phyloP scores from a whole-genome alignment of 2,113 vertebrate genomes.

The Cyanocitta stelleri region DNA sequence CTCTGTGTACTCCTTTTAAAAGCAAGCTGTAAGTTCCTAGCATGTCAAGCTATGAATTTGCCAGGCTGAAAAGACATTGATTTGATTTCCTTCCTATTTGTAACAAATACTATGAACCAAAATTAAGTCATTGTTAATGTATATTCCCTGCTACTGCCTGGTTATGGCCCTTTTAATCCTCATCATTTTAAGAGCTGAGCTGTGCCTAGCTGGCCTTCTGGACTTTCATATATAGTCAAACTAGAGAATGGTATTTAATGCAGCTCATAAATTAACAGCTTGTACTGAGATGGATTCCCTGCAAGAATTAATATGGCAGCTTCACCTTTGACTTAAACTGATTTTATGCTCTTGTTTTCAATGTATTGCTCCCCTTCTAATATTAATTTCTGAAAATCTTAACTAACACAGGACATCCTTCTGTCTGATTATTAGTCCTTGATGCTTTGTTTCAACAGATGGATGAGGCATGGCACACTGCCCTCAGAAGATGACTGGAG shows the following conservation, averaged over 20 bases:
- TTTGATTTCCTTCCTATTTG: neutral
- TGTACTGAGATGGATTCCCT: neutral
- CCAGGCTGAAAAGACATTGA: neutral
- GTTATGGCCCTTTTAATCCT: neutral
- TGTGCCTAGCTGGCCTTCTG: neutral
- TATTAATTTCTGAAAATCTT: neutral
- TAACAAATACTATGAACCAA: neutral
- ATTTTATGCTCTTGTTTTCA: neutral
- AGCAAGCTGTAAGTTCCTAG: neutral
- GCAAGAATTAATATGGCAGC: neutral
- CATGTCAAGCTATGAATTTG: neutral
- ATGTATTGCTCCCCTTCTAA: neutral
- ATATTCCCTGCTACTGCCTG: neutral
- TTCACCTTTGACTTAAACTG: neutral
- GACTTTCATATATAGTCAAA: neutral
- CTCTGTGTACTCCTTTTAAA: neutral
- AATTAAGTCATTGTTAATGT: neutral
- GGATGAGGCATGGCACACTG: fast-evolving
- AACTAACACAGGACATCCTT: neutral
- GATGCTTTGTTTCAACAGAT: neutral
- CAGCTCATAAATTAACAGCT: neutral
- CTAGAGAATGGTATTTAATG: neutral
- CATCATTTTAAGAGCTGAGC: neutral
- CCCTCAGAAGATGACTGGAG: neutral
- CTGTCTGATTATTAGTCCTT: neutral